Percentiles rank a stretch among this genome's conserved stretches.
These are phyloP conservation scores for Corythaeola cristata DNA, from an alignment of 2,113 vertebrate genomes.

Conservation along the genomic window DNA sequence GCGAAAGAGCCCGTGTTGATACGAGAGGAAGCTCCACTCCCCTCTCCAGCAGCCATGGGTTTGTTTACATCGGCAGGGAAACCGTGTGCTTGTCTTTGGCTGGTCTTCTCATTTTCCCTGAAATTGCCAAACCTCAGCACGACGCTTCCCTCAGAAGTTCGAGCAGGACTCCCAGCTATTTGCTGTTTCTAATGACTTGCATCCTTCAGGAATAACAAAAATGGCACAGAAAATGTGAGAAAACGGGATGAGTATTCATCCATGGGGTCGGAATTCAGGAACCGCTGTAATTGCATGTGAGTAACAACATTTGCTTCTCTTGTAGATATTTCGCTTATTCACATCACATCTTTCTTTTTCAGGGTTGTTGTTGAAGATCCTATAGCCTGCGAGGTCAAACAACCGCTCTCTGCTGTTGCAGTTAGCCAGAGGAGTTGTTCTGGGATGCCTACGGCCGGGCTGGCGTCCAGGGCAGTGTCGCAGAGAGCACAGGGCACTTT, in stretches of 20 bases:
- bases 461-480: neutral
- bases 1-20: neutral
- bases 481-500: neutral
- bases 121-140: neutral
- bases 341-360: neutral
- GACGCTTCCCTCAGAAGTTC: neutral
- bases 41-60: neutral
- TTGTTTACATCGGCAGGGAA: neutral
- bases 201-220: constrained; percentile 3
- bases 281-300: neutral
- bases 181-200: neutral
- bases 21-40: neutral
- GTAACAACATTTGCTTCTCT: neutral
- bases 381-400: neutral
- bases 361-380: neutral
- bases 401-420: neutral
- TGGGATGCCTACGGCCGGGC: neutral
- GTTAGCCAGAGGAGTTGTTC: neutral
- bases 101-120: neutral
- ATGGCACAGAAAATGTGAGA: neutral
- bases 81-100: neutral
- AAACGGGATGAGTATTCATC: neutral
- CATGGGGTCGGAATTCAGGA: neutral
- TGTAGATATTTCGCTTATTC: neutral
- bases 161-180: neutral